phyloP scores from a whole-genome alignment of 1,140 invertebrate species.

The Chymomyza costata region DNA sequence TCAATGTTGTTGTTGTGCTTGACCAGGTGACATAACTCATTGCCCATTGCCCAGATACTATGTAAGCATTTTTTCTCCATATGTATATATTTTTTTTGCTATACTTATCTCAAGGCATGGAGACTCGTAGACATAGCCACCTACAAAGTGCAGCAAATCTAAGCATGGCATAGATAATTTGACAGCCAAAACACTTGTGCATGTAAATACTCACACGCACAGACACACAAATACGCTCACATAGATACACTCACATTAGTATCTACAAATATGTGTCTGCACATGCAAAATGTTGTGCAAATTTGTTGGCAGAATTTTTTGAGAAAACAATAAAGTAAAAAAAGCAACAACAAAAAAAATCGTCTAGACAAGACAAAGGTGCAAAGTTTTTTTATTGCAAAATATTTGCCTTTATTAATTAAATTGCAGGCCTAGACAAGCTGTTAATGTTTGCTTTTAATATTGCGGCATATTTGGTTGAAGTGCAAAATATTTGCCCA shows the following conservation, averaged over 20 bases:
- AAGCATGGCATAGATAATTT: constrained; percentile 8
- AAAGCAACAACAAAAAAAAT: constrained; percentile 28
- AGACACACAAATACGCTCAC: no score
- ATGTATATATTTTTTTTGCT: no score
- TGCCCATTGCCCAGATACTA: no score
- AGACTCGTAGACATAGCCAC: constrained; percentile 6
- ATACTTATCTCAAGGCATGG: no score
- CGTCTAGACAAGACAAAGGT: constrained; percentile 55
- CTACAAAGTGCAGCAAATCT: constrained; percentile 19
- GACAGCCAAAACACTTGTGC: constrained; percentile 50
- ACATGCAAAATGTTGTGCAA: no score
- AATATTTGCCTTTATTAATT: no score
- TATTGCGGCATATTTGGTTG: constrained; percentile 46
- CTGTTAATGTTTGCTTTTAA: constrained; percentile 50
- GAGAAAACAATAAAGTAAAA: constrained; percentile 49
- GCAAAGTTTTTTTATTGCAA: constrained; percentile 41
- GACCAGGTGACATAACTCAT: constrained; percentile 28
- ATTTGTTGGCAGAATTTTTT: constrained; percentile 59
- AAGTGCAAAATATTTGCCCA: constrained; percentile 64
- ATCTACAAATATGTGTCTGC: no score
- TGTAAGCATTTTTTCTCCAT: constrained; percentile 6
- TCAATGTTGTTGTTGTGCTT: no score
- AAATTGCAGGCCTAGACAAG: no score
- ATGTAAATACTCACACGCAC: no score
- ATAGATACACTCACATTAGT: no score